Base-by-base conservation (phyloP, 2,797 vertebrate genomes). In the Otolemur crassicaudatus region DNA sequence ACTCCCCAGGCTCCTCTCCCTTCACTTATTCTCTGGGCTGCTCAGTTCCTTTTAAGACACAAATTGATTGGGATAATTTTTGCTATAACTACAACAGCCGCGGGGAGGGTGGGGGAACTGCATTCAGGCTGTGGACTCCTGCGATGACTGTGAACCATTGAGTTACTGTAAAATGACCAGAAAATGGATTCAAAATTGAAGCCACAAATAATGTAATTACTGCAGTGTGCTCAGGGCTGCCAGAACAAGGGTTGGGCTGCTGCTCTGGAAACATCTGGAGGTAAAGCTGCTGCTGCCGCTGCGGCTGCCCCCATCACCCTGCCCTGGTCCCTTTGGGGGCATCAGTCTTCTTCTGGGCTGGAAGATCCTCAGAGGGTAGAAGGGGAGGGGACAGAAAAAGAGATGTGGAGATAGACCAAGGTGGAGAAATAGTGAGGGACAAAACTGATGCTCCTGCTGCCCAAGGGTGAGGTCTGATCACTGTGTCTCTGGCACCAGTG, bases 161-260 rank as follows among this genome's bases (percentile, higher is more conserved):
- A 97, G 97, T 96, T 97, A 96, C 97, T 97, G 63, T 96, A 97
- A 97, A 98, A 97, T 97, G 97, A 97, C 95, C 96, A 96, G 97
- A 97, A 98, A 98, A 97, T 98, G 96, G 97, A 97, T 97, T 97
- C 95, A 93, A 93, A 96, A 98, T 97, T 98, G 97, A 96, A 97
- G 96, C 90, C 94, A 96, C 97, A 97, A 97, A 98, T 97, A 97
- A 96, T 96, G 96, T 96, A 95, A 97, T 98, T 97, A 97, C 96
- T 96, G 70, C 94, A 83, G 97, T 69, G 49, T 86, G 77, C 90
- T 73, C 77, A 80, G 87, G 77, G 82, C 90, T 97, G 91, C 96
- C 92, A 94, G 97, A 84, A 92, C 77, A 34, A 91, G 93, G 89
- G 87, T 65, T 88, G 95, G 77, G 77, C 93, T 93, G 96, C 96